A percentile compares a stretch with the other conserved stretches of the same genome.
phyloP scores from a whole-genome alignment of 2,113 vertebrate species.

The Tychaedon coryphoeus region DNA sequence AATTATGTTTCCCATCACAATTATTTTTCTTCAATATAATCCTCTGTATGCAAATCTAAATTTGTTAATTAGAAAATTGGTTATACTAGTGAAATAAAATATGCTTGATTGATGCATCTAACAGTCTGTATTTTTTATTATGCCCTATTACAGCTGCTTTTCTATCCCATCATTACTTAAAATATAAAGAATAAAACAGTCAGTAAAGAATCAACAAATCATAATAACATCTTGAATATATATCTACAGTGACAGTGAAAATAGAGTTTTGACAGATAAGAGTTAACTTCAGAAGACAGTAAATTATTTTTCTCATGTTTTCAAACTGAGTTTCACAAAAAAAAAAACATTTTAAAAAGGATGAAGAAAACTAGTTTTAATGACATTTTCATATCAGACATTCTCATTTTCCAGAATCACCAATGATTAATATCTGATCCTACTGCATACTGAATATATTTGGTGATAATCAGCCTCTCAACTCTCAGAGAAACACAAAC shows the following conservation, averaged over 20 bases:
- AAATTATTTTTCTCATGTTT: not conserved
- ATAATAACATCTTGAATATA: not conserved
- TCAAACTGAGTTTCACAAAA: not conserved
- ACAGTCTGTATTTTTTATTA: conserved; percentile 12
- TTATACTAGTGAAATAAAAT: conserved; percentile 28
- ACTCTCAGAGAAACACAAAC: not conserved
- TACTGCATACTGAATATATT: not conserved
- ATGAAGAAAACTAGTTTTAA: not conserved
- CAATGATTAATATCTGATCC: not conserved
- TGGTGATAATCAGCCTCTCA: not conserved
- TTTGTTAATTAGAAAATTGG: conserved; percentile 33
- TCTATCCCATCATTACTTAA: conserved; percentile 52
- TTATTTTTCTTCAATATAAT: conserved; percentile 21
- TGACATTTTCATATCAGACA: not conserved
- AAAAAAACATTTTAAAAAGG: not conserved
- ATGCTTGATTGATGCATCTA: conserved; percentile 25
- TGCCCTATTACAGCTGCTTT: not conserved
- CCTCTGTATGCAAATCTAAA: not conserved
- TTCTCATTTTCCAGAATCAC: not conserved
- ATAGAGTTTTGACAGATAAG: not conserved
- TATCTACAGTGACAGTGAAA: not conserved
- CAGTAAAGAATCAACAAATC: conserved; percentile 14
- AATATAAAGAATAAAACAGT: conserved; percentile 30
- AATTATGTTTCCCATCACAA: not conserved
- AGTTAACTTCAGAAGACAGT: not conserved